Percentiles rank a stretch among this genome's conserved stretches.
These are phyloP conservation scores for Coboldia fuscipes DNA, from an alignment of 1,140 invertebrate genomes.

Conservation along the genomic window DNA sequence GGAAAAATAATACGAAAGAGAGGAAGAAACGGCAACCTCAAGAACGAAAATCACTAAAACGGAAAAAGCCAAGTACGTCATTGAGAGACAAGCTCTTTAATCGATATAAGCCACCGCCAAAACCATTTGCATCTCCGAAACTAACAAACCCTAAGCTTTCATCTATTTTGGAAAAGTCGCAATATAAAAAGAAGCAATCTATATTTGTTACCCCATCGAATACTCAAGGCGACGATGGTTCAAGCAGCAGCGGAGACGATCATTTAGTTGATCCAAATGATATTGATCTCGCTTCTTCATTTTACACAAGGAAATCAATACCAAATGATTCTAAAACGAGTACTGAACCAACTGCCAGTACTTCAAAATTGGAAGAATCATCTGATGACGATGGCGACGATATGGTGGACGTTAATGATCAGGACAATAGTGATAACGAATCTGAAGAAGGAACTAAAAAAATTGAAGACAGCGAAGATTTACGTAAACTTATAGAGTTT, in stretches of 20 bases:
- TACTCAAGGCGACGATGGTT: conserved; percentile 10
- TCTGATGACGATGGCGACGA: conserved; percentile 17
- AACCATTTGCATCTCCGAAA: too few species aligned
- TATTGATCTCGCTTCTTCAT: conserved; percentile 16
- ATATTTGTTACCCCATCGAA: too few species aligned
- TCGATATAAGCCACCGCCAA: too few species aligned
- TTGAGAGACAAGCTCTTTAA: too few species aligned
- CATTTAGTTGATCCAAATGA: conserved; percentile 19
- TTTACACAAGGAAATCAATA: conserved; percentile 8
- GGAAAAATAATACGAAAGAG: too few species aligned
- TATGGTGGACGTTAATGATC: conserved; percentile 7
- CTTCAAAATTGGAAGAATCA: conserved; percentile 15
- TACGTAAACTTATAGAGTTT: too few species aligned
- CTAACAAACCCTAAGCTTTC: too few species aligned
- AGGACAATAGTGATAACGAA: neutral
- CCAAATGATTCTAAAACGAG: conserved; percentile 3
- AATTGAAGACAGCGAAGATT: neutral
- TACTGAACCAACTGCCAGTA: conserved; percentile 5
- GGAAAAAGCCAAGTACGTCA: too few species aligned
- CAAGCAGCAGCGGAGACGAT: conserved; percentile 13
- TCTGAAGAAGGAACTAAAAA: neutral
- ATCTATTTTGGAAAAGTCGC: too few species aligned
- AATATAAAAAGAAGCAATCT: too few species aligned
- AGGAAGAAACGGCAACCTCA: too few species aligned
- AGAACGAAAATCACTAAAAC: too few species aligned